Evolutionary conservation across 2,888 invertebrate genomes (phyloP), one percentile per base, ranked within the genome.

Genomic region (Halictus ligatus): DNA sequence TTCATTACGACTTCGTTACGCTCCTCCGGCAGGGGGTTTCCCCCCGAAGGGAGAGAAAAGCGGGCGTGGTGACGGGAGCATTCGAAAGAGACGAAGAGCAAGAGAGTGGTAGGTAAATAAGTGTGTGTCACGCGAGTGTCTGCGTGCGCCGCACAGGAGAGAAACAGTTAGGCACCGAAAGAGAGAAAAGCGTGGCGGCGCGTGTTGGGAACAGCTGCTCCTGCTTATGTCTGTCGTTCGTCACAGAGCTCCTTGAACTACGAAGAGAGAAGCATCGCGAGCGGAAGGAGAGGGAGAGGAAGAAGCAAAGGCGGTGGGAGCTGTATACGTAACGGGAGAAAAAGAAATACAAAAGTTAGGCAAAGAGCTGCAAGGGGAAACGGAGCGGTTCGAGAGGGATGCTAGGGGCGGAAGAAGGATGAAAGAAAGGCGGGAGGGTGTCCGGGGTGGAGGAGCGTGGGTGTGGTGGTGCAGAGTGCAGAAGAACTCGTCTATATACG

Each of bases 141-240:
- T 43, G 72, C 72, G 4, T 18, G 35, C 35, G 46, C 7, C 25
- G 46, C 35, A 25, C 7, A 21, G 46, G 71, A 43, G n/a, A 71
- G 43, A 71, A 71, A 35, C 72, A 69, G 72, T 58, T 50, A 75
- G 67, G 35, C 60, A 29, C 67, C 67, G 74, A 82, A 77, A 75
- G 72, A 83, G 43, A 75, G 80, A 78, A 48, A 78, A 75, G 72
- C 54, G 40, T 67, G 72, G 75, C 73, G 81, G 67, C 83, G 80
- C 77, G 79, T 86, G 86, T 84, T 84, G 82, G 83, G 83, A 89
- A 89, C 89, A 89, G 89, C 83, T 89, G 89, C 83, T 84, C 72
- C 78, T 83, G 86, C 89, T 84, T 86, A 88, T 88, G 83, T 83
- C 81, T 79, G 83, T 83, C 88, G 85, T 88, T 85, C 88, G 83